Percentiles rank a stretch among this genome's conserved stretches.
Evolutionary conservation across 2,888 invertebrate species (phyloP).

Genomic region (Acleris literana): DNA sequence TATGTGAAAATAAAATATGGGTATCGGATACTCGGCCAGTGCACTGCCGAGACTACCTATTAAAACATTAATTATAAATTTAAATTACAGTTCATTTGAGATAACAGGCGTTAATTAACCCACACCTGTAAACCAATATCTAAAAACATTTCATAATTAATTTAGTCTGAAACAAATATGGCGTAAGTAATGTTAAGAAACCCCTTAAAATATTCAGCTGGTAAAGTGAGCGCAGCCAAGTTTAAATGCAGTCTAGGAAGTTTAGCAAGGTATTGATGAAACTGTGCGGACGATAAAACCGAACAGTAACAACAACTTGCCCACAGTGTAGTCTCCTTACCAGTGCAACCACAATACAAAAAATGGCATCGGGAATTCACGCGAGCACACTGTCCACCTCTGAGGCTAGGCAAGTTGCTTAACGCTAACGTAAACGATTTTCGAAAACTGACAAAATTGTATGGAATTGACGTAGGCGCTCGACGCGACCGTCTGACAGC

Average conservation of each 20-base stretch:
- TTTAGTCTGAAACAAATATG: slow-evolving; percentile 18
- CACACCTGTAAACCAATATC: slow-evolving; percentile 9
- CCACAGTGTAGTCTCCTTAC: slow-evolving; percentile 2
- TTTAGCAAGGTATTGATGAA: slow-evolving; percentile 42
- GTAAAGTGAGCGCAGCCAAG: slow-evolving; percentile 26
- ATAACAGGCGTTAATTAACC: slow-evolving; percentile 6
- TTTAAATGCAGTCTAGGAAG: slow-evolving; percentile 39
- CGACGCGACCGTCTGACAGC: too few relatives aligned
- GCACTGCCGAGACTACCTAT: too few relatives aligned
- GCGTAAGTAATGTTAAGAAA: slow-evolving; percentile 29
- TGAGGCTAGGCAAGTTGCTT: too few relatives aligned
- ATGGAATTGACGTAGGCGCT: too few relatives aligned
- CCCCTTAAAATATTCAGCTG: slow-evolving; percentile 34
- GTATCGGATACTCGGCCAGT: too few relatives aligned
- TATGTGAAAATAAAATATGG: too few relatives aligned
- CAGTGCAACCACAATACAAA: not conserved
- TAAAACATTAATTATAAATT: not conserved
- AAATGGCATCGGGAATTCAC: too few relatives aligned
- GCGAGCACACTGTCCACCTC: too few relatives aligned
- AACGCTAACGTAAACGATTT: too few relatives aligned
- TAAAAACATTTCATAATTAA: slow-evolving; percentile 26
- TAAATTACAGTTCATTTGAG: not conserved
- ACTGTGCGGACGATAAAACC: slow-evolving; percentile 36
- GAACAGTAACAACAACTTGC: slow-evolving; percentile 26
- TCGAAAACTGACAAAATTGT: too few relatives aligned